Conservation (phyloP, 2,888 invertebrate species). For the Chelonus formosanus region DNA sequence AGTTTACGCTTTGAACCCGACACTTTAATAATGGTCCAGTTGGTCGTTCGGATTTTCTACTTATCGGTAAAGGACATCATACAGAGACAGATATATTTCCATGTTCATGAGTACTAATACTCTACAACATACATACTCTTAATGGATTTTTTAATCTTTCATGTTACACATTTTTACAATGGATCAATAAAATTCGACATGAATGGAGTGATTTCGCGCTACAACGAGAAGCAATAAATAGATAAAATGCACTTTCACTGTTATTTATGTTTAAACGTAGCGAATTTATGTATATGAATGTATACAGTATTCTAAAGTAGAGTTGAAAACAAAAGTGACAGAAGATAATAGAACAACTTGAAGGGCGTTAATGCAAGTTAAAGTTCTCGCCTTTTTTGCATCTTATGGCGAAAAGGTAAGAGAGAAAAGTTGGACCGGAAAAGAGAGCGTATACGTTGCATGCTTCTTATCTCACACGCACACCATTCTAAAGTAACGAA, state of each 20-base stretch:
- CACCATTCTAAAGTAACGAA: constrained; percentile 48
- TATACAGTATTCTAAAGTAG: too few species aligned
- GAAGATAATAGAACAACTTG: too few species aligned
- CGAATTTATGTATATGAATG: too few species aligned
- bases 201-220: too few species aligned
- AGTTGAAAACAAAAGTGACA: not conserved
- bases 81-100: constrained; percentile 9
- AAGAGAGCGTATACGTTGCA: constrained; percentile 42
- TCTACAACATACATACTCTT: not conserved
- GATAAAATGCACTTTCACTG: too few species aligned
- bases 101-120: constrained; percentile 4
- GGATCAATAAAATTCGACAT: too few species aligned
- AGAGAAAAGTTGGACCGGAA: constrained; percentile 28
- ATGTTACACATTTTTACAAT: too few species aligned
- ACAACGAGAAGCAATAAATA: too few species aligned
- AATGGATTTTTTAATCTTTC: too few species aligned
- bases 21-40: constrained; percentile 42
- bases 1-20: constrained; percentile 39
- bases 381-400: not conserved
- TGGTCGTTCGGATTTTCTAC: constrained; percentile 22
- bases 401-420: not conserved
- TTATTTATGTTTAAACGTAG: too few species aligned
- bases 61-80: not conserved
- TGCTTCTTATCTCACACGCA: constrained; percentile 48
- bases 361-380: not conserved